Evolutionary conservation across 1,140 invertebrate species (phyloP).

Genomic region (Ceratina japonica): DNA sequence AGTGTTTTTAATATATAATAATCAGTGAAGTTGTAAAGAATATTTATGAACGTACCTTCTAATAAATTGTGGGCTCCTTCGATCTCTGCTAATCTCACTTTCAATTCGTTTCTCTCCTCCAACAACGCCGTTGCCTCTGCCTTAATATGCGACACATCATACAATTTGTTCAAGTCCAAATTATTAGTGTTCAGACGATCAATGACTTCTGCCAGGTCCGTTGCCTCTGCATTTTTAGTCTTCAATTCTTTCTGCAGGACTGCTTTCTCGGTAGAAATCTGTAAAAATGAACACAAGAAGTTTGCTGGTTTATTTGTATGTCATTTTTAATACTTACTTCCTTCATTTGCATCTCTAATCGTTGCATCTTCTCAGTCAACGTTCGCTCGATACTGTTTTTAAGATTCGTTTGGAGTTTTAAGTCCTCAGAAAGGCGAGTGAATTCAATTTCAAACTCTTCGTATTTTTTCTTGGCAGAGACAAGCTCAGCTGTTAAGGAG

Average conservation of each 20-base stretch:
- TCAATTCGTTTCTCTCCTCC: slow-evolving; percentile 76
- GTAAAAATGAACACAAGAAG: slow-evolving; percentile 3
- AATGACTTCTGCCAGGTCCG: slow-evolving; percentile 71
- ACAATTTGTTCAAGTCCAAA: slow-evolving; percentile 75
- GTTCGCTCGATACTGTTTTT: slow-evolving; percentile 71
- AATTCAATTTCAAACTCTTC: slow-evolving; percentile 70
- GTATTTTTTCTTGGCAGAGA: slow-evolving; percentile 62
- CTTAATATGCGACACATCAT: slow-evolving; percentile 73
- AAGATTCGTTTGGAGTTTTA: slow-evolving; percentile 65
- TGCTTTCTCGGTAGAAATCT: slow-evolving; percentile 70
- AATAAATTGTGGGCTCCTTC: slow-evolving; percentile 75
- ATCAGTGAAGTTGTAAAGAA: slow-evolving; percentile 3
- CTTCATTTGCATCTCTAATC: slow-evolving; percentile 72
- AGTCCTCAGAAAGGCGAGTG: slow-evolving; percentile 65
- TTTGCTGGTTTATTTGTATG: not conserved
- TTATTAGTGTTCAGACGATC: slow-evolving; percentile 71
- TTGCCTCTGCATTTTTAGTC: slow-evolving; percentile 71
- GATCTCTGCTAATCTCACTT: slow-evolving; percentile 73
- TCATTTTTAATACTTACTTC: slow-evolving; percentile 65
- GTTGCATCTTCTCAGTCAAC: slow-evolving; percentile 70
- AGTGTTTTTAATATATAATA: not conserved
- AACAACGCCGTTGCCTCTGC: slow-evolving; percentile 69
- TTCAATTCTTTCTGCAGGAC: slow-evolving; percentile 68
- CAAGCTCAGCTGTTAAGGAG: slow-evolving; percentile 66
- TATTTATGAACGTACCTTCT: slow-evolving; percentile 68